Percentiles rank a stretch among this genome's conserved stretches.
Evolutionary conservation across 92 coral and sea anemone genomes (phyloP).

Genomic region (Desmophyllum pertusum): DNA sequence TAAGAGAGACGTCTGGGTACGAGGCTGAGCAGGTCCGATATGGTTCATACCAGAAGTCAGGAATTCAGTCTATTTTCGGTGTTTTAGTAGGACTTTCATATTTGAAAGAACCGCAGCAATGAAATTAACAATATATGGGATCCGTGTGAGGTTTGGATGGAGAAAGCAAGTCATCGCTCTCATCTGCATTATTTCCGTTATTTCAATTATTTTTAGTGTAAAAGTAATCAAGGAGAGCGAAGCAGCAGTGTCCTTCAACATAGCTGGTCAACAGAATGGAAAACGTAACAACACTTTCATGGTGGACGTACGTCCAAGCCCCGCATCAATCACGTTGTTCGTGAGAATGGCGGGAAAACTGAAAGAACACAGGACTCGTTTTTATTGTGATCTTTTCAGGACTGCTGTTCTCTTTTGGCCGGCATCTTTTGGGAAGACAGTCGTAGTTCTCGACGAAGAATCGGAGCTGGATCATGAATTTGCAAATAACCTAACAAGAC

Average conservation of each 20-base stretch:
- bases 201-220: too few relatives aligned
- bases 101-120: too few relatives aligned
- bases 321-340: background rate
- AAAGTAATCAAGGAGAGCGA: background rate
- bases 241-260: background rate
- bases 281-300: background rate
- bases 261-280: background rate
- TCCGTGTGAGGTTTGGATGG: background rate
- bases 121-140: too few relatives aligned
- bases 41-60: too few relatives aligned
- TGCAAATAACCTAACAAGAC: background rate
- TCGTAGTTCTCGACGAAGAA: slow-evolving; percentile 50
- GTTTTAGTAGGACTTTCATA: too few relatives aligned
- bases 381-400: slow-evolving; percentile 30
- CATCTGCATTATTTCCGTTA: background rate
- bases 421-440: slow-evolving; percentile 46
- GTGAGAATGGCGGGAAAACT: slow-evolving; percentile 44
- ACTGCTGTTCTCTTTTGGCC: slow-evolving; percentile 43
- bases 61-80: too few relatives aligned
- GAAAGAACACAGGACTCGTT: slow-evolving; percentile 18
- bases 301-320: background rate
- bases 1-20: too few relatives aligned
- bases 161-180: background rate
- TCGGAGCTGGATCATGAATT: slow-evolving; percentile 21
- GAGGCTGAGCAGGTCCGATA: too few relatives aligned